Conservation (phyloP, 2,888 invertebrate species). For the Odontocerum albicorne region DNA sequence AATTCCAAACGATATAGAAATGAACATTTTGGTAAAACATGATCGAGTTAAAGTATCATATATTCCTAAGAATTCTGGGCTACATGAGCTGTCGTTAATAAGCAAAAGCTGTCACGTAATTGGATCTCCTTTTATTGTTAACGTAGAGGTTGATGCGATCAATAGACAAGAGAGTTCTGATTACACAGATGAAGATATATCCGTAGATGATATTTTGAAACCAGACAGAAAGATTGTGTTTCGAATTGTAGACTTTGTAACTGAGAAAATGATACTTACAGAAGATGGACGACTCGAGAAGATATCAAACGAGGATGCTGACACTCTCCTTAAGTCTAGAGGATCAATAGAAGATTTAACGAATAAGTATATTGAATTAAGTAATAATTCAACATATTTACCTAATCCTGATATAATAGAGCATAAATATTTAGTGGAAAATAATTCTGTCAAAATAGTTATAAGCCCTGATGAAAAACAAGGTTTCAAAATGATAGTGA, state of each 20-base stretch:
- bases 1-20: conserved; percentile 55
- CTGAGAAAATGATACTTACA: conserved; percentile 58
- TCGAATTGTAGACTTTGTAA: conserved; percentile 58
- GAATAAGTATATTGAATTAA: conserved; percentile 29
- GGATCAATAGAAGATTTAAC: conserved; percentile 37
- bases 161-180: conserved; percentile 40
- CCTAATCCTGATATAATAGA: conserved; percentile 27
- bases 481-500: conserved; percentile 45
- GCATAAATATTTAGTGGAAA: conserved; percentile 10
- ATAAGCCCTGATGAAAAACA: conserved; percentile 27
- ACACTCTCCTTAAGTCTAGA: conserved; percentile 36
- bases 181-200: conserved; percentile 42
- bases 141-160: conserved; percentile 41
- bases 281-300: conserved; percentile 56
- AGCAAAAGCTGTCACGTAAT: conserved; percentile 58
- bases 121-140: conserved; percentile 62
- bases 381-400: conserved; percentile 9
- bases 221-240: conserved; percentile 50
- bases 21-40: conserved; percentile 50
- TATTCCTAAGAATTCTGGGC: conserved; percentile 54
- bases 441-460: conserved; percentile 1
- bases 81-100: conserved; percentile 59
- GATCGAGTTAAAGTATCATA: conserved; percentile 59
- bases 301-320: conserved; percentile 52
- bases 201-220: conserved; percentile 27